These are phyloP conservation scores for Bilobella aurantiaca DNA, from an alignment of 1,140 invertebrate species.

Conservation along the genomic window DNA sequence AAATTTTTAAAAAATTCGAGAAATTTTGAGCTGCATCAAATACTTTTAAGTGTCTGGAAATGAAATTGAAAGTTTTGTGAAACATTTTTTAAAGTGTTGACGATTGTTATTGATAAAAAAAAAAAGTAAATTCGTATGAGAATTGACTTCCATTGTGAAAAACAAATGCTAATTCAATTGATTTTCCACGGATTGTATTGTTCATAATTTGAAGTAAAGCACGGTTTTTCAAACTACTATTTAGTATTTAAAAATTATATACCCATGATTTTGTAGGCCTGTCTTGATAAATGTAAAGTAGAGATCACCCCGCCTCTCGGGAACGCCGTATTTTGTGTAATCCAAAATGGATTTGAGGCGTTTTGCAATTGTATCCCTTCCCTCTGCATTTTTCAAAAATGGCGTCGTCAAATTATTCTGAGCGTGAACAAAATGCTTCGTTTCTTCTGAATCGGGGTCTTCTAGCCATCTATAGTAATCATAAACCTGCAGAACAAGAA, in stretches of 20 bases:
- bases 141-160: too few relatives aligned
- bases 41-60: background rate
- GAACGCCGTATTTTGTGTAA: constrained; percentile 86
- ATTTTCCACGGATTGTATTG: too few relatives aligned
- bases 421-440: constrained; percentile 77
- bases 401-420: constrained; percentile 82
- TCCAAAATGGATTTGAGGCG: constrained; percentile 83
- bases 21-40: too few relatives aligned
- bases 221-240: too few relatives aligned
- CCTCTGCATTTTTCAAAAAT: constrained; percentile 65
- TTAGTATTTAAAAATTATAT: too few relatives aligned
- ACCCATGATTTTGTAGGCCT: constrained; percentile 93
- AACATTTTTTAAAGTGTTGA: too few relatives aligned
- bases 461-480: constrained; percentile 96
- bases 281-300: constrained; percentile 91
- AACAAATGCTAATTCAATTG: too few relatives aligned
- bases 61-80: background rate
- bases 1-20: too few relatives aligned
- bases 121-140: too few relatives aligned
- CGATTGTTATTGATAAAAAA: too few relatives aligned
- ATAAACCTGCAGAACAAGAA: constrained; percentile 64
- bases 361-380: constrained; percentile 59
- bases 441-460: constrained; percentile 84
- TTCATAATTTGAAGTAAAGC: too few relatives aligned
- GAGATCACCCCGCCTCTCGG: constrained; percentile 63